Conservation (phyloP, 1,140 invertebrate genomes). For the Xylocopa sonorina region DNA sequence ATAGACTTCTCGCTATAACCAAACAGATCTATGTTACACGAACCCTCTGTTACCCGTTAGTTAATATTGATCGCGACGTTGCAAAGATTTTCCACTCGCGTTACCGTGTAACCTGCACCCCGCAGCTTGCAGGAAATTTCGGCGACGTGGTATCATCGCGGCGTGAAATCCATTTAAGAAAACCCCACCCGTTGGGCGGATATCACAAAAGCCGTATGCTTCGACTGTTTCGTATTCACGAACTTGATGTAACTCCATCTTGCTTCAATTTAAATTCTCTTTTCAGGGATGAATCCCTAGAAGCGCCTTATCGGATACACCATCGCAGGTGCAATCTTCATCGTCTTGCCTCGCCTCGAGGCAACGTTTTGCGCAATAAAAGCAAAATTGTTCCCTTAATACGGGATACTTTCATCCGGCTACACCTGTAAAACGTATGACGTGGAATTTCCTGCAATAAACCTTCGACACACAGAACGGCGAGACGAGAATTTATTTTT, state of each 20-base stretch:
- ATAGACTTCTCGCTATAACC: too few species aligned
- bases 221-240: conserved; percentile 50
- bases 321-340: conserved; percentile 46
- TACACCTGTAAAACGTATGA: not conserved
- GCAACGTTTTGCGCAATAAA: conserved; percentile 8
- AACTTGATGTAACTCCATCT: conserved; percentile 42
- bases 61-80: not conserved
- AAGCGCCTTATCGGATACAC: conserved; percentile 26
- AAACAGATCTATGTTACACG: too few species aligned
- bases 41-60: too few species aligned
- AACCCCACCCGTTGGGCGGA: conserved; percentile 2
- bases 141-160: not conserved
- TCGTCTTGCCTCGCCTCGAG: conserved; percentile 6
- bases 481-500: not conserved
- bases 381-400: conserved; percentile 37
- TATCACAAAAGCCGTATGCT: conserved; percentile 37
- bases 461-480: not conserved
- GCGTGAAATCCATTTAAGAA: conserved; percentile 41
- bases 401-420: not conserved
- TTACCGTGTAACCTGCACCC: conserved; percentile 24
- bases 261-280: conserved; percentile 57
- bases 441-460: not conserved
- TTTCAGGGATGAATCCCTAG: conserved; percentile 45
- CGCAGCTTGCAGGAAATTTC: conserved; percentile 23
- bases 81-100: not conserved